A percentile compares a stretch with the other conserved stretches of the same genome.
Evolutionary conservation across 23 tunicate genomes (phyloP).

Genomic region (Clavelina lepadiformis): DNA sequence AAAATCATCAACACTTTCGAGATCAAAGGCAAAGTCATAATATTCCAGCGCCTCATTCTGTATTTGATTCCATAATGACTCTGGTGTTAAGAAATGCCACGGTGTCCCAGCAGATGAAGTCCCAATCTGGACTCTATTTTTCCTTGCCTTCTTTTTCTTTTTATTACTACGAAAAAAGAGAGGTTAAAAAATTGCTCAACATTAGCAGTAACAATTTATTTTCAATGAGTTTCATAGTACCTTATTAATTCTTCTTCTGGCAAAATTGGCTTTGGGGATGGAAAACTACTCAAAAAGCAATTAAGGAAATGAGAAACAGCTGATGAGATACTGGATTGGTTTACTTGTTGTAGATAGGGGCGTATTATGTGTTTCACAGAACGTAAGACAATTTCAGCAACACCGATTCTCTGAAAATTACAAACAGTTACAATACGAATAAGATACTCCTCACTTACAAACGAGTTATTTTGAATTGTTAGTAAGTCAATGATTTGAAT

Average conservation of each 20-base stretch:
- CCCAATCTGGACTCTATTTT: conserved; percentile 25
- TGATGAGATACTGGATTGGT: conserved; percentile 48
- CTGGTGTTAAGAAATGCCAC: conserved; percentile 76
- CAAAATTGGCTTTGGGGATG: conserved; percentile 29
- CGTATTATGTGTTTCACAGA: conserved; percentile 70
- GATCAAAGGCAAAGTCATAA: conserved; percentile 37
- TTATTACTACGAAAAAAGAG: conserved; percentile 27
- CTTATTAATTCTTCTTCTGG: conserved; percentile 62
- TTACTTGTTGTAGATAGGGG: conserved; percentile 62
- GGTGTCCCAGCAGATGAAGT: conserved; percentile 9
- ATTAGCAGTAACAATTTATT: not conserved
- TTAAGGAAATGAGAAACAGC: conserved; percentile 86
- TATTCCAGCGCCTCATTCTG: conserved; percentile 55
- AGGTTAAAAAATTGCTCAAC: not conserved
- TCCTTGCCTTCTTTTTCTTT: conserved; percentile 41
- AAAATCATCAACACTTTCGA: conserved; percentile 47
- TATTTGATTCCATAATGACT: conserved; percentile 75
- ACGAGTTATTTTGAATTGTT: no score
- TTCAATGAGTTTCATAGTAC: no score
- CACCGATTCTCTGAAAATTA: conserved; percentile 65
- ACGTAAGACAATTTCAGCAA: conserved; percentile 62
- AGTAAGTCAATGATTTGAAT: no score
- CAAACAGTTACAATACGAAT: no score
- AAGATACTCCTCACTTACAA: no score
- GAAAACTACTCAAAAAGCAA: conserved; percentile 64